phyloP scores from a whole-genome alignment of 2,888 invertebrate species.

The Malacosoma neustria region DNA sequence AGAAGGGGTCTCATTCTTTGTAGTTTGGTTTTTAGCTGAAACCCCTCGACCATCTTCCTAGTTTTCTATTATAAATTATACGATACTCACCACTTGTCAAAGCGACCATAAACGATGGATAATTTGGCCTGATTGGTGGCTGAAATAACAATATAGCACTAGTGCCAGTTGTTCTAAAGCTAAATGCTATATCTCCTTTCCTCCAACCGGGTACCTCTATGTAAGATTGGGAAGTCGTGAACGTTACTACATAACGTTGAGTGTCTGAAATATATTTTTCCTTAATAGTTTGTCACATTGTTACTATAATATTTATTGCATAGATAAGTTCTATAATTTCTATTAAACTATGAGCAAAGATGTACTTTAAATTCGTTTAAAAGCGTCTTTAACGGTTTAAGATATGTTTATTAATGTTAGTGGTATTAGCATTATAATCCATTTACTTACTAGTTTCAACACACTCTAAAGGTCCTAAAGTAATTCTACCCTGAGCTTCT shows the following conservation, averaged over 20 bases:
- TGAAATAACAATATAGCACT: constrained; percentile 93
- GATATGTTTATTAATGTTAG: too few relatives aligned
- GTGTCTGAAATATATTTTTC: constrained; percentile 84
- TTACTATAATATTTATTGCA: too few relatives aligned
- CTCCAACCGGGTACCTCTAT: constrained; percentile 96
- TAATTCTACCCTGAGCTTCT: constrained; percentile 90
- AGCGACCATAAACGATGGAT: constrained; percentile 94
- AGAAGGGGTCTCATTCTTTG: too few relatives aligned
- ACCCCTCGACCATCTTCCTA: too few relatives aligned
- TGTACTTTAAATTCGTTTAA: too few relatives aligned
- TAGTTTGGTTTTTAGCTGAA: too few relatives aligned
- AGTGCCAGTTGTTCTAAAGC: constrained; percentile 93
- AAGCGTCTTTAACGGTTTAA: too few relatives aligned
- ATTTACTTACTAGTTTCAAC: constrained; percentile 90
- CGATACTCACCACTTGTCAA: constrained; percentile 81
- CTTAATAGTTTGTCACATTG: too few relatives aligned
- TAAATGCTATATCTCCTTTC: constrained; percentile 93
- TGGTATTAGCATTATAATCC: too few relatives aligned
- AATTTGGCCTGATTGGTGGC: constrained; percentile 90
- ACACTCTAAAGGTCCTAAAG: constrained; percentile 92
- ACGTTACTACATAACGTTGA: constrained; percentile 93
- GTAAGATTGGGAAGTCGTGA: constrained; percentile 93
- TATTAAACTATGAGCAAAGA: too few relatives aligned
- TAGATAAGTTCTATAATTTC: too few relatives aligned
- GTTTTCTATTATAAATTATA: too few relatives aligned